A percentile compares a stretch with the other conserved stretches of the same genome.
Conservation (phyloP, 2,797 vertebrate genomes). For the Adelosebastes latens region DNA sequence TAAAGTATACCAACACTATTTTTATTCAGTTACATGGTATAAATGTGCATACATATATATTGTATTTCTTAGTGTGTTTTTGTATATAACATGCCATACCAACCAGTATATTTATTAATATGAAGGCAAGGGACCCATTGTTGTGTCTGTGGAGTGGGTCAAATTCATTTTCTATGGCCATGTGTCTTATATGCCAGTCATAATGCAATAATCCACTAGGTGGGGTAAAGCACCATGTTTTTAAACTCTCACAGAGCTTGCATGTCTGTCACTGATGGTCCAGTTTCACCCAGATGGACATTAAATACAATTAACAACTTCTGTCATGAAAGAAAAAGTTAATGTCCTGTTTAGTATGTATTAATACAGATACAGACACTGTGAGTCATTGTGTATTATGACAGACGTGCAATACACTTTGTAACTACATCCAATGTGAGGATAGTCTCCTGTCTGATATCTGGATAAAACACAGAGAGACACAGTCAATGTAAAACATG, state of each 20-base stretch:
- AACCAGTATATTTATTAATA: background rate
- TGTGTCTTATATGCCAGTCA: background rate
- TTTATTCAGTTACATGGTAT: background rate
- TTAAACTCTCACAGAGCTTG: background rate
- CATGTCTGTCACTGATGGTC: background rate
- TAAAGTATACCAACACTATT: background rate
- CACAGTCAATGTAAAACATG: background rate
- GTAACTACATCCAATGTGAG: background rate
- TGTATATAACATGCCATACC: background rate
- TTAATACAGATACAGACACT: background rate
- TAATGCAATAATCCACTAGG: slow-evolving; percentile 55
- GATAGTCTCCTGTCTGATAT: background rate
- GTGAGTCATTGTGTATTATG: background rate
- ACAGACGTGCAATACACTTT: background rate
- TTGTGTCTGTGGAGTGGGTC: background rate
- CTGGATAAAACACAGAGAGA: background rate
- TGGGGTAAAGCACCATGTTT: slow-evolving; percentile 41
- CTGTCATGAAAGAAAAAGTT: background rate
- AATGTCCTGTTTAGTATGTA: background rate
- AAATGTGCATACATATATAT: background rate
- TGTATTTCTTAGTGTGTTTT: background rate
- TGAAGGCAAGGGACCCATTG: background rate
- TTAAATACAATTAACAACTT: background rate
- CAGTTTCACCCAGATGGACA: background rate
- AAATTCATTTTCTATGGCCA: background rate